Conservation (phyloP, 1,140 invertebrate species). For the Tribolium castaneum region DNA sequence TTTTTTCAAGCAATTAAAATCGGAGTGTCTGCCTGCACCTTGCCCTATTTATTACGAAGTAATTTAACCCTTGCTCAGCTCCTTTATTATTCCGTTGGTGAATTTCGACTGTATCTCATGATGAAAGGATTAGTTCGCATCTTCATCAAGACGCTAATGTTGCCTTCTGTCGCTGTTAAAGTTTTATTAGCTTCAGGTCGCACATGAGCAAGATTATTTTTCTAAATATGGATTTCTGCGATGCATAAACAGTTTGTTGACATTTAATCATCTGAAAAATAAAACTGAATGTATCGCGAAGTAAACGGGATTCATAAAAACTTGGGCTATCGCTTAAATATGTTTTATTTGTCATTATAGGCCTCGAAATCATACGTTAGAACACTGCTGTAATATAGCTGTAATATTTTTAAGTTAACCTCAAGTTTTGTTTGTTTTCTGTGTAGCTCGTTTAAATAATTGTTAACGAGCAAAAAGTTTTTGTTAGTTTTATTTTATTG, state of each 20-base stretch:
- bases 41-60: neutral
- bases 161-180: slow-evolving; percentile 26
- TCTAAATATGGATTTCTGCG: neutral
- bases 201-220: neutral
- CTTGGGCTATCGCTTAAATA: neutral
- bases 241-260: slow-evolving; percentile 16
- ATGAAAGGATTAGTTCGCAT: slow-evolving; percentile 32
- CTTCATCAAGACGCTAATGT: slow-evolving; percentile 24
- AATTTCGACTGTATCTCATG: slow-evolving; percentile 26
- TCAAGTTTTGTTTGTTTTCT: neutral
- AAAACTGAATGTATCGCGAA: neutral
- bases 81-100: slow-evolving; percentile 35
- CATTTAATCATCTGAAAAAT: slow-evolving; percentile 19
- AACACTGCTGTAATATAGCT: neutral
- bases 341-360: slow-evolving; percentile 5
- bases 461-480: no score
- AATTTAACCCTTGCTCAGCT: slow-evolving; percentile 19
- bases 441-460: no score
- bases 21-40: neutral
- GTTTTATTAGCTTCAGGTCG: slow-evolving; percentile 11
- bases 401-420: neutral
- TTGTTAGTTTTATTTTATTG: no score
- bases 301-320: neutral
- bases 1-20: slow-evolving; percentile 3
- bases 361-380: neutral